These are phyloP conservation scores for Hormaphis cornu DNA, from an alignment of 1,140 invertebrate genomes.

Conservation along the genomic window DNA sequence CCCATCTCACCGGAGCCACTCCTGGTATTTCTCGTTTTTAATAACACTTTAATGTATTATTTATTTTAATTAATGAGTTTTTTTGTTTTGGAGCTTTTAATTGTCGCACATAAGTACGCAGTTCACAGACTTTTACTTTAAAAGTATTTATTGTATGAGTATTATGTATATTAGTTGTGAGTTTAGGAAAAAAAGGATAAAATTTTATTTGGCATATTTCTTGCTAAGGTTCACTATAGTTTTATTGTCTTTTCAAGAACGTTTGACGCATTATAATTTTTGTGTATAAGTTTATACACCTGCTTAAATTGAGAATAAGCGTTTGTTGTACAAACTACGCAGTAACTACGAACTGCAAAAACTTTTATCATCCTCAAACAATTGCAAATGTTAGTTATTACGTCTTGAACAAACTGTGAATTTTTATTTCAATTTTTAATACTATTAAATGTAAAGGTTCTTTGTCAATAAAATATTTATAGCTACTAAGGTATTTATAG, in stretches of 20 bases:
- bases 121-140: not conserved
- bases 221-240: not conserved
- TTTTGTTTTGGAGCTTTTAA: too few species aligned
- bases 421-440: not conserved
- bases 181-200: not conserved
- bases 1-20: too few species aligned
- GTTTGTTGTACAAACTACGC: not conserved
- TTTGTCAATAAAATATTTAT: not conserved
- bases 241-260: not conserved
- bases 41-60: too few species aligned
- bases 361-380: not conserved
- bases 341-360: too few species aligned
- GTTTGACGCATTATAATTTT: not conserved
- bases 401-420: not conserved
- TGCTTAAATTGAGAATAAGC: not conserved
- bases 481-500: not conserved
- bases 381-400: not conserved
- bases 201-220: not conserved
- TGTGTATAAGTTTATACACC: not conserved
- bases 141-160: not conserved
- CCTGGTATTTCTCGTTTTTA: too few species aligned
- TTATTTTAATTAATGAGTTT: too few species aligned
- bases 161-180: not conserved
- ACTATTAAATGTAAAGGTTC: not conserved
- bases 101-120: too few species aligned